Evolutionary conservation across 2,888 invertebrate species (phyloP).

Genomic region (Oscheius sp.): DNA sequence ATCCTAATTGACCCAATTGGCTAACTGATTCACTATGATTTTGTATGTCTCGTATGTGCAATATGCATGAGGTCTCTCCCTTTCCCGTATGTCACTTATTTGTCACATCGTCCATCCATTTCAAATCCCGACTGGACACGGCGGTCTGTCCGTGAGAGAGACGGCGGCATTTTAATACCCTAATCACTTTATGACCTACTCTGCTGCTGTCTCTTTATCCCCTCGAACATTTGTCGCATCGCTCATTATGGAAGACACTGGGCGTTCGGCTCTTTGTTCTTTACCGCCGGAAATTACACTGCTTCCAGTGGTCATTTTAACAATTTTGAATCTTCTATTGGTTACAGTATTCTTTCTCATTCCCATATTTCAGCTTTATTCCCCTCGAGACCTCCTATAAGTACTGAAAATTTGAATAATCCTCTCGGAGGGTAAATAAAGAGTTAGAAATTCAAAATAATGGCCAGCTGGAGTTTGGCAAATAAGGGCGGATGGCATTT

Average conservation of each 20-base stretch:
- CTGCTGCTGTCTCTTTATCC: constrained; percentile 2
- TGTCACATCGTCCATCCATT: constrained; percentile 36
- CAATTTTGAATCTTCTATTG: too few relatives aligned
- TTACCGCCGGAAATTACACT: too few relatives aligned
- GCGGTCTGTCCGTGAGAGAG: neutral
- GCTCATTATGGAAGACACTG: neutral
- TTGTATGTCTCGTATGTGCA: constrained; percentile 14
- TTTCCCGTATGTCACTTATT: constrained; percentile 40
- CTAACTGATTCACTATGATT: neutral
- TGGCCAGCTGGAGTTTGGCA: too few relatives aligned
- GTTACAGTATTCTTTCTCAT: too few relatives aligned
- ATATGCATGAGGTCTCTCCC: constrained; percentile 38
- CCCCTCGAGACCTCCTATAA: too few relatives aligned
- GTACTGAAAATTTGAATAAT: too few relatives aligned
- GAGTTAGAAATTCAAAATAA: too few relatives aligned
- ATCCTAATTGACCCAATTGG: constrained; percentile 23
- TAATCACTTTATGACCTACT: constrained; percentile 35
- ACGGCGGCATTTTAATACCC: neutral
- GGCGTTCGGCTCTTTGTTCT: too few relatives aligned
- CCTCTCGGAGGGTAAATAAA: too few relatives aligned
- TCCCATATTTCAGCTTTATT: too few relatives aligned
- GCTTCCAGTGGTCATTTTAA: too few relatives aligned
- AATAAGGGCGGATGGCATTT: too few relatives aligned
- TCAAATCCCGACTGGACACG: constrained; percentile 28
- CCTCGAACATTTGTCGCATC: neutral